Base-by-base conservation (phyloP, 1,140 invertebrate genomes). In the Frieseomelitta varia region DNA sequence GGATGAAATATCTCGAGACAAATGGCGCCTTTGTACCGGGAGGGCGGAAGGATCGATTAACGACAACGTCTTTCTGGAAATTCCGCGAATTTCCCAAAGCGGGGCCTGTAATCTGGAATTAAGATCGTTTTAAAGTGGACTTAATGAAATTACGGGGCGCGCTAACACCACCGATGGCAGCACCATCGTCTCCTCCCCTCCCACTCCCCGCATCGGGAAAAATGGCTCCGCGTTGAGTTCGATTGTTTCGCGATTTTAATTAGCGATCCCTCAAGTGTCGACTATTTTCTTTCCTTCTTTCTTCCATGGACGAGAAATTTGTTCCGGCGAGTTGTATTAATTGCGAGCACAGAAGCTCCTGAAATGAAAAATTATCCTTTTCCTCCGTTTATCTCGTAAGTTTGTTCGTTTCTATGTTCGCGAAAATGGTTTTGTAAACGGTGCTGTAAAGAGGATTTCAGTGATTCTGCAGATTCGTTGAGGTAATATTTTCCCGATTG, bases 61-160 rank as follows among this genome's bases (percentile, higher is more conserved):
- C 82, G 51, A 75, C 61, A 17, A 58, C 56, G 63, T 74, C 79
- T 86, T 73, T 85, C 73, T 72, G 55, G 61, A 67, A 51, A 76
- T 61, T 27, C 53, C 58, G 27, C 63, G 55, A 84, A 84, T 84
- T 88, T 80, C 65, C 19, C 73, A 69, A 58, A 85, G 73, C 19
- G n/a, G 47, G 71, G 71, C 63, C 58, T 78, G 68, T 56, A 58
- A 81, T 78, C 58, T 72, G 86, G 63, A 73, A 87, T 82, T 67
- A 86, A 88, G 88, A 79, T 89, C 88, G 56, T 81, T 89, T 65
- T 88, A 88, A 88, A 51, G 47, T 80, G 75, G 61, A 73, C 39
- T 86, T 89, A 85, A 88, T 88, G 84, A 81, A 89, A 88, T 89
- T 87, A 88, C 80, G 78, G 77, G 51, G 67, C 80, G 81, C 85